A percentile compares a stretch with the other conserved stretches of the same genome.
Evolutionary conservation across 2,113 vertebrate genomes (phyloP).

Genomic region (Leptobrachium ailaonicum): DNA sequence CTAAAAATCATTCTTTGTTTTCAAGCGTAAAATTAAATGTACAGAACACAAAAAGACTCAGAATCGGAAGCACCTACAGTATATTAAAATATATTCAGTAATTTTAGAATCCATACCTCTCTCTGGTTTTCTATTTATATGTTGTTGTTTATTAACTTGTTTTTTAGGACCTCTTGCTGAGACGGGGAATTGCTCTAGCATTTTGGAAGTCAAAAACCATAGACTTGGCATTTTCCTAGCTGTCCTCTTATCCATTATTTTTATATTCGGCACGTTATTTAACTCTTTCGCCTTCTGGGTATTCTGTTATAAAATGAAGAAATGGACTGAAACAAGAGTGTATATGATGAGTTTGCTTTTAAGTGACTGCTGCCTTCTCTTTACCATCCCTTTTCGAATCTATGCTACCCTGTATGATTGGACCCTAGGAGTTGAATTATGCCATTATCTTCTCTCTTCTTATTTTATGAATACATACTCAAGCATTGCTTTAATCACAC

Average conservation of each 20-base stretch:
- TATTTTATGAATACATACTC: constrained; percentile 72
- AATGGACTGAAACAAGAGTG: constrained; percentile 69
- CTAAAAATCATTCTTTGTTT: too few species aligned
- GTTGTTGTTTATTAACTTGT: not conserved
- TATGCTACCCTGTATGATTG: accelerated
- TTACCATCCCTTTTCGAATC: constrained; percentile 64
- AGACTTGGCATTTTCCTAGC: constrained; percentile 23
- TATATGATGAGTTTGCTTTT: constrained; percentile 71
- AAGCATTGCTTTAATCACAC: constrained; percentile 64
- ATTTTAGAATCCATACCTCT: too few species aligned
- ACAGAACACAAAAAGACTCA: too few species aligned
- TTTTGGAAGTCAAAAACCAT: not conserved
- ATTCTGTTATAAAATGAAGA: constrained; percentile 63
- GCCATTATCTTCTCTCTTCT: constrained; percentile 51
- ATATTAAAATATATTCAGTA: too few species aligned
- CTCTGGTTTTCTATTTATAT: too few species aligned
- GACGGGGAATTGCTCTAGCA: constrained; percentile 14
- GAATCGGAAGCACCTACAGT: too few species aligned
- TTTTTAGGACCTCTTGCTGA: not conserved
- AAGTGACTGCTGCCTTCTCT: constrained; percentile 67
- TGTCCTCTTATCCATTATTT: constrained; percentile 35
- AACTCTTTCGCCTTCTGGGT: constrained; percentile 66
- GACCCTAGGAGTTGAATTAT: not conserved
- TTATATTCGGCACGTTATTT: constrained; percentile 61
- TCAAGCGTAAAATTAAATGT: too few species aligned